These are phyloP conservation scores for Catalaphyllia jardinei DNA, from an alignment of 64 coral and sea anemone genomes.

Conservation along the genomic window DNA sequence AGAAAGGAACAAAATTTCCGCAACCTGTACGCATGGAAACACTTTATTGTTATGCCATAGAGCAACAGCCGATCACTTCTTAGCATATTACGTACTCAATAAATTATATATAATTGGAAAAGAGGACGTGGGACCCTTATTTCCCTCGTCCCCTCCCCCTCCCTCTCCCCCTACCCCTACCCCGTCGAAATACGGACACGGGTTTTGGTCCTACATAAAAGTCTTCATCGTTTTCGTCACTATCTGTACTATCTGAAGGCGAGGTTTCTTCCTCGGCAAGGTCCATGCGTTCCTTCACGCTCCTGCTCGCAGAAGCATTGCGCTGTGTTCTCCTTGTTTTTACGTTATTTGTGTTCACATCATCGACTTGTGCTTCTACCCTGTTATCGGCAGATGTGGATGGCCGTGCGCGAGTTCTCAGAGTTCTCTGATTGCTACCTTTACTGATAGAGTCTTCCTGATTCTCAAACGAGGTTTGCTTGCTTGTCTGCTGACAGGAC, in stretches of 20 bases:
- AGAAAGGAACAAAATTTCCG: too few relatives aligned
- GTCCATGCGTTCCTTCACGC: not conserved
- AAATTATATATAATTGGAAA: not conserved
- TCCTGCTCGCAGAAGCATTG: not conserved
- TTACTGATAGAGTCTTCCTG: not conserved
- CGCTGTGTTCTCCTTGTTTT: not conserved
- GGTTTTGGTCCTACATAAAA: not conserved
- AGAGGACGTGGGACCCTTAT: not conserved
- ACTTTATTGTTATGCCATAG: too few relatives aligned
- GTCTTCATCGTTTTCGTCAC: not conserved
- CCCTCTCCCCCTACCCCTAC: not conserved
- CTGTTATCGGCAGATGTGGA: not conserved
- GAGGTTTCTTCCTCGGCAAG: not conserved
- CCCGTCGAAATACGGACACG: conserved; percentile 5
- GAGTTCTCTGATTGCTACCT: not conserved
- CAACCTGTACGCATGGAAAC: too few relatives aligned
- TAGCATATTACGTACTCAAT: too few relatives aligned
- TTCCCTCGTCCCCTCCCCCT: not conserved
- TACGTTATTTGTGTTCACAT: not conserved
- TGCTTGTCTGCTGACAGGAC: not conserved
- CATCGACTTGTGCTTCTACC: not conserved
- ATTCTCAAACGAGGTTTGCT: not conserved
- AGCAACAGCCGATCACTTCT: too few relatives aligned
- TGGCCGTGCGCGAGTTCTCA: not conserved
- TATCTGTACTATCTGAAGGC: conserved; percentile 1